These are phyloP conservation scores for Folsomia candida DNA, from an alignment of 2,888 invertebrate species.

Conservation along the genomic window DNA sequence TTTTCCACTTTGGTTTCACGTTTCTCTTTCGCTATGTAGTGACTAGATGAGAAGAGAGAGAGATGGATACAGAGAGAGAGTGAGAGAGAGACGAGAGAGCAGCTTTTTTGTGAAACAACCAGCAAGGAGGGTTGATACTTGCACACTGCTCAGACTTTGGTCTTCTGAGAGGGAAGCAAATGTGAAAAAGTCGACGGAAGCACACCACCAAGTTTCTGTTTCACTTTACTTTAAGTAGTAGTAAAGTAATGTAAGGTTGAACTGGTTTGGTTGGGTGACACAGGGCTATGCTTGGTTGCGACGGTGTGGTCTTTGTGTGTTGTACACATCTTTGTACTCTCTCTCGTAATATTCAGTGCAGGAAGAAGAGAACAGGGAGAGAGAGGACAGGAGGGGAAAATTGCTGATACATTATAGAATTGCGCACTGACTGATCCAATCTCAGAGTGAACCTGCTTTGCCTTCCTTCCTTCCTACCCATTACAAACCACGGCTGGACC, in stretches of 20 bases:
- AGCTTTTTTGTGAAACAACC: background rate
- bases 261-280: background rate
- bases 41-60: background rate
- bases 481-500: too few relatives aligned
- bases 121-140: background rate
- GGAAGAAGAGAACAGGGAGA: background rate
- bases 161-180: background rate
- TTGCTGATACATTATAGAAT: conserved; percentile 1
- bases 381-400: background rate
- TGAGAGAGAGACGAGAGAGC: background rate
- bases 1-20: background rate
- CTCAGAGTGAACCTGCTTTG: background rate
- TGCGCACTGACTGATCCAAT: conserved; percentile 1
- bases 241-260: background rate
- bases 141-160: background rate
- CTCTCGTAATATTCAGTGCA: background rate
- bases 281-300: background rate
- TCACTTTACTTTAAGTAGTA: background rate
- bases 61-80: background rate
- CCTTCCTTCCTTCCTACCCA: too few relatives aligned
- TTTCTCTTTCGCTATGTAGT: background rate
- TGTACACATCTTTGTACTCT: background rate
- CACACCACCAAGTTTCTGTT: background rate
- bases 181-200: background rate
- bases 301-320: background rate